A percentile compares a stretch with the other conserved stretches of the same genome.
These are phyloP conservation scores for Chrysochloris asiatica DNA, from an alignment of 2,113 vertebrate species.

Conservation along the genomic window DNA sequence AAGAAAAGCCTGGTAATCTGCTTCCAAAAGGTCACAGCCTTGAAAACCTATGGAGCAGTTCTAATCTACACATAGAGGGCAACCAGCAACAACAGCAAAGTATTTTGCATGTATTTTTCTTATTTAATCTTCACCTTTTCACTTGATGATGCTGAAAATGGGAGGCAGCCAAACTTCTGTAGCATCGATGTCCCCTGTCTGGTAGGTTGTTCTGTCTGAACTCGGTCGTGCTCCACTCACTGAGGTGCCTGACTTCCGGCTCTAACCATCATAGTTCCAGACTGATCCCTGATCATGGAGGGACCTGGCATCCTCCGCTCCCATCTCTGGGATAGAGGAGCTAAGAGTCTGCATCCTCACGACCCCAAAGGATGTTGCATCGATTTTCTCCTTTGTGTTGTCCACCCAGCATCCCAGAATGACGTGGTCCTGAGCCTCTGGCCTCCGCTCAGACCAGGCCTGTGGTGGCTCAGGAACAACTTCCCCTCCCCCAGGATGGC, in stretches of 20 bases:
- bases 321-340: conserved; percentile 26
- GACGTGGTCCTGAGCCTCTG: conserved; percentile 4
- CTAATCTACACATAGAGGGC: background rate
- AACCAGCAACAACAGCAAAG: background rate
- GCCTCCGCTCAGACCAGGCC: background rate
- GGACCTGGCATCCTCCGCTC: background rate
- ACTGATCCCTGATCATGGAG: background rate
- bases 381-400: background rate
- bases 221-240: background rate
- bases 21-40: background rate
- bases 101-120: background rate
- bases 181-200: too few relatives aligned
- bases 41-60: background rate
- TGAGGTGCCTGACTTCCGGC: background rate
- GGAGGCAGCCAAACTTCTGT: too few relatives aligned
- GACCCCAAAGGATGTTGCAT: background rate
- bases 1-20: background rate
- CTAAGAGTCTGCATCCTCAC: background rate
- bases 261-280: background rate
- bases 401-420: background rate
- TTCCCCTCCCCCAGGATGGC: conserved; percentile 10
- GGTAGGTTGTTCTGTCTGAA: background rate
- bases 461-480: background rate
- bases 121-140: background rate
- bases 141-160: too few relatives aligned